These are phyloP conservation scores for Zaprionus ghesquierei DNA, from an alignment of 1,140 invertebrate genomes.

Conservation along the genomic window DNA sequence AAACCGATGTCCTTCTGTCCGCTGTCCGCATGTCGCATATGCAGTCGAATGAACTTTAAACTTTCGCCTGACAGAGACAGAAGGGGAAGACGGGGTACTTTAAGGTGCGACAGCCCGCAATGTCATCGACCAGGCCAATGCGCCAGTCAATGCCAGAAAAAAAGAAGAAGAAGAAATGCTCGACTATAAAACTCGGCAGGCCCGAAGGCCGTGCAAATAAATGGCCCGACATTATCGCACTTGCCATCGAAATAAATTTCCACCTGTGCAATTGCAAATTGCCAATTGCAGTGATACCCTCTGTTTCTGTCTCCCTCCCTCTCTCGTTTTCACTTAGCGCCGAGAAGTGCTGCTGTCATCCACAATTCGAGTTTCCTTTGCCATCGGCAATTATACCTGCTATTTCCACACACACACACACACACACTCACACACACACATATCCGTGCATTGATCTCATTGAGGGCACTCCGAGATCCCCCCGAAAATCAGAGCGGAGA, in stretches of 20 bases:
- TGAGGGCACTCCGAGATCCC: conserved; percentile 1
- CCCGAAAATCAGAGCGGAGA: neutral
- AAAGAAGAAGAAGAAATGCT: conserved; percentile 24
- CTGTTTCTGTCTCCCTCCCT: neutral
- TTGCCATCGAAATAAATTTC: conserved; percentile 78
- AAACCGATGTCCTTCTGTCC: conserved; percentile 19
- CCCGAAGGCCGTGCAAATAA: conserved; percentile 55
- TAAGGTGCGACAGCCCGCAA: conserved; percentile 40
- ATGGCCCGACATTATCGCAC: conserved; percentile 73
- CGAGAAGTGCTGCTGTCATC: conserved; percentile 37
- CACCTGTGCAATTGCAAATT: conserved; percentile 69
- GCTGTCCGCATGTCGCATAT: conserved; percentile 24
- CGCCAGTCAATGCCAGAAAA: conserved; percentile 35
- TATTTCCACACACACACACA: conserved; percentile 57
- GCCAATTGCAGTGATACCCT: conserved; percentile 73
- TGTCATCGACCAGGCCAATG: conserved; percentile 40
- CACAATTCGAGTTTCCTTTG: conserved; percentile 65
- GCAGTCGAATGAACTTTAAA: conserved; percentile 63
- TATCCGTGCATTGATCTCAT: conserved; percentile 75
- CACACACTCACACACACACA: conserved; percentile 20
- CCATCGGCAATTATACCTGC: conserved; percentile 68
- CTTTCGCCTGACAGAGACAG: conserved; percentile 36
- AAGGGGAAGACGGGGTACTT: neutral
- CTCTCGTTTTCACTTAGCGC: conserved; percentile 45
- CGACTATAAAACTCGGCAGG: conserved; percentile 15